These are phyloP conservation scores for Lacanobia wlatinum DNA, from an alignment of 2,888 invertebrate species.

Conservation along the genomic window DNA sequence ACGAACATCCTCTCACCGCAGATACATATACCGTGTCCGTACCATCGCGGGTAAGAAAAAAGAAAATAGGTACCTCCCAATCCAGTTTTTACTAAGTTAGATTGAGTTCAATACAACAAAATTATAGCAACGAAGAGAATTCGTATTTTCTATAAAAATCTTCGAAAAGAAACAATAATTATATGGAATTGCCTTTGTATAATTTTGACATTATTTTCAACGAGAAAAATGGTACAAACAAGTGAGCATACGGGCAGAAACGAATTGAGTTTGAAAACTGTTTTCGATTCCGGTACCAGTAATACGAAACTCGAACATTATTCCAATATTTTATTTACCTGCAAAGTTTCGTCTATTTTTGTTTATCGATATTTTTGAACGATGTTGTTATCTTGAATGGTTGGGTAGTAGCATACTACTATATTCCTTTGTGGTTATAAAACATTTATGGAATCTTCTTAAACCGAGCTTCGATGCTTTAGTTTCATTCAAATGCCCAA, in stretches of 20 bases:
- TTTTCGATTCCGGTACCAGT: too few relatives aligned
- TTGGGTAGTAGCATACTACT: too few relatives aligned
- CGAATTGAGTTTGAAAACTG: conserved; percentile 47
- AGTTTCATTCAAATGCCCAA: neutral
- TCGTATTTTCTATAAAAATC: too few relatives aligned
- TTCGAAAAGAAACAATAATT: too few relatives aligned
- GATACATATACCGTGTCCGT: too few relatives aligned
- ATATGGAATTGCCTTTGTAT: neutral
- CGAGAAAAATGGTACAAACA: conserved; percentile 21
- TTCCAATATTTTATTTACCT: conserved; percentile 20
- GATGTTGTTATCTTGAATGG: neutral
- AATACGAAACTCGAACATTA: too few relatives aligned
- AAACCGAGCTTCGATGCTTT: neutral
- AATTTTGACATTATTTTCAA: conserved; percentile 10
- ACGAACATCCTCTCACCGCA: too few relatives aligned
- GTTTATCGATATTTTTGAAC: conserved; percentile 3
- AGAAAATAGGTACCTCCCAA: too few relatives aligned
- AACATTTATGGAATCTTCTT: neutral
- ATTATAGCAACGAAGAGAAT: too few relatives aligned
- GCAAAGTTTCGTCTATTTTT: conserved; percentile 13
- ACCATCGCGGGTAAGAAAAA: too few relatives aligned
- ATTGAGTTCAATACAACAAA: too few relatives aligned
- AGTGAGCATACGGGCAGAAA: conserved; percentile 7
- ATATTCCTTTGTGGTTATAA: neutral
- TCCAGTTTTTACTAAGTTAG: too few relatives aligned